These are phyloP conservation scores for Argyresthia goedartella DNA, from an alignment of 2,888 invertebrate genomes.

Conservation along the genomic window DNA sequence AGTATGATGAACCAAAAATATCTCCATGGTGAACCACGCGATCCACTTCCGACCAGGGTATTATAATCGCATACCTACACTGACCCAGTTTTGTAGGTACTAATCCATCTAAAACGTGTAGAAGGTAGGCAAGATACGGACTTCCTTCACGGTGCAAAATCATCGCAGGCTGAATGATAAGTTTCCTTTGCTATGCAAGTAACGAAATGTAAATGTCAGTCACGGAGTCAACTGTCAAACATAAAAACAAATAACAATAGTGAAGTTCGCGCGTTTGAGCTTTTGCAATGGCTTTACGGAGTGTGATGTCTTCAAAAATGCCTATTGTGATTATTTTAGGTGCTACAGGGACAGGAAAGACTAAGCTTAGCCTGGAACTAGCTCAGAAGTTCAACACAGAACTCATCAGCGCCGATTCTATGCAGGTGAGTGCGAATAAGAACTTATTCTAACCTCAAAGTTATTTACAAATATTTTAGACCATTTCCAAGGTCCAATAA, in stretches of 20 bases:
- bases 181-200: no score
- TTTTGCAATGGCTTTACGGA: slow-evolving; percentile 47
- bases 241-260: slow-evolving; percentile 40
- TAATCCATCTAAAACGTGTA: no score
- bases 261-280: slow-evolving; percentile 48
- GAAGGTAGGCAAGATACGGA: no score
- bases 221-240: no score
- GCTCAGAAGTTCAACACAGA: slow-evolving; percentile 89
- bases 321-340: slow-evolving; percentile 93
- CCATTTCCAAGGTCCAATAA: no score
- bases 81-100: no score
- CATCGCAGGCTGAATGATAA: not conserved
- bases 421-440: slow-evolving; percentile 81
- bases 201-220: not conserved
- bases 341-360: slow-evolving; percentile 97
- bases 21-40: no score
- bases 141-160: no score
- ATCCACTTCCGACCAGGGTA: no score
- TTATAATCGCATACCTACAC: no score
- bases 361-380: slow-evolving; percentile 93
- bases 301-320: slow-evolving; percentile 45
- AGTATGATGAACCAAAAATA: no score
- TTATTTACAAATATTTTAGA: not conserved
- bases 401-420: slow-evolving; percentile 98
- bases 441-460: not conserved